Evolutionary conservation across 2,797 vertebrate species (phyloP).

Genomic region (Merluccius polli): DNA sequence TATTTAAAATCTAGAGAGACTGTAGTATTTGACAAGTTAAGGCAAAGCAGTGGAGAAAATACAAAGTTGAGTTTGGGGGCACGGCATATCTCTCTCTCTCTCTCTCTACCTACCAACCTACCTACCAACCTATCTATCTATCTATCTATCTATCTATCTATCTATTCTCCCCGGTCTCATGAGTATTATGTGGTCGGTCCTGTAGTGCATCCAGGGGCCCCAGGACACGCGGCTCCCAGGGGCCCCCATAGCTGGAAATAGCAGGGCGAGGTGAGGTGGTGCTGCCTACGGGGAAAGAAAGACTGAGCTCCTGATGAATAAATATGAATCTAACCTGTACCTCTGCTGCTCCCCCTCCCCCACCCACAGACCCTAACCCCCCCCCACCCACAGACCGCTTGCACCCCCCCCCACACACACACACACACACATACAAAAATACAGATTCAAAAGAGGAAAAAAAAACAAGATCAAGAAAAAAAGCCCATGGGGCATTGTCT

Average conservation of each 20-base stretch:
- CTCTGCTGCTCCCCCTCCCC: conserved; percentile 54
- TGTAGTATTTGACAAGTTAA: not conserved
- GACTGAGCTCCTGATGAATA: conserved; percentile 69
- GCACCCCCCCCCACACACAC: conserved; percentile 18
- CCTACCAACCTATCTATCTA: too few relatives aligned
- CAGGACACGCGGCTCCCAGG: conserved; percentile 31
- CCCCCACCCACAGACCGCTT: conserved; percentile 57
- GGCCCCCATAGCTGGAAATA: conserved; percentile 55
- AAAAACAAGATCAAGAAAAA: not conserved
- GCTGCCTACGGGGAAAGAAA: conserved; percentile 51
- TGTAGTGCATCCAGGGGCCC: conserved; percentile 39
- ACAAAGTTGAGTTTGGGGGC: too few relatives aligned
- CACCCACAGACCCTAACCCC: conserved; percentile 49
- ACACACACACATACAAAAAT: too few relatives aligned
- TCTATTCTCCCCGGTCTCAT: conserved; percentile 31
- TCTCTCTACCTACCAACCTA: too few relatives aligned
- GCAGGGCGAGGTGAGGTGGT: conserved; percentile 40
- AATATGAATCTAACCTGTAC: conserved; percentile 74
- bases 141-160: too few relatives aligned
- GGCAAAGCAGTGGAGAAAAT: too few relatives aligned
- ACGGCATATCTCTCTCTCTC: too few relatives aligned
- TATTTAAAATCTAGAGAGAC: conserved; percentile 3
- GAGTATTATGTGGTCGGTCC: conserved; percentile 35
- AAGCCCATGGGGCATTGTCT: conserved; percentile 58
- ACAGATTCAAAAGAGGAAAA: conserved; percentile 30